Evolutionary conservation across 2,888 invertebrate species (phyloP).

Genomic region (Yponomeuta cagnagella): DNA sequence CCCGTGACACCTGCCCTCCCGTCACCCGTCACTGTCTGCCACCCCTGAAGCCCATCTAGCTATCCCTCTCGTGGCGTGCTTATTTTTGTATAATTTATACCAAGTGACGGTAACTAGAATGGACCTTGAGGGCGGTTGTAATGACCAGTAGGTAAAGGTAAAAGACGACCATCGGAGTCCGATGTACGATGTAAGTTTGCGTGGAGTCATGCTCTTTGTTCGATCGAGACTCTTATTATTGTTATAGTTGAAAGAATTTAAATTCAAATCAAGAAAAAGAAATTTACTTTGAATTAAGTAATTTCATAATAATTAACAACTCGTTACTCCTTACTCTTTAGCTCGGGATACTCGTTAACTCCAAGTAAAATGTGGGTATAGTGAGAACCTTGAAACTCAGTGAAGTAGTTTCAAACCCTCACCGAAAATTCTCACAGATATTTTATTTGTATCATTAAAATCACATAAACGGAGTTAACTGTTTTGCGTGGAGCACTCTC

Average conservation of each 20-base stretch:
- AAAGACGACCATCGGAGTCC: background rate
- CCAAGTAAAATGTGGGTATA: too few species aligned
- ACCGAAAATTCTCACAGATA: constrained; percentile 18
- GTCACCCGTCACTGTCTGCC: constrained; percentile 57
- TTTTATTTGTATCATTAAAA: background rate
- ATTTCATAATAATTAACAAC: too few species aligned
- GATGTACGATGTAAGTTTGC: too few species aligned
- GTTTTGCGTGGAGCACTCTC: background rate
- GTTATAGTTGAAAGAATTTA: too few species aligned
- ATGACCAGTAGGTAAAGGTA: constrained; percentile 48
- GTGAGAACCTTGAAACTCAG: too few species aligned
- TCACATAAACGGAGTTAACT: background rate
- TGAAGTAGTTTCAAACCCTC: too few species aligned
- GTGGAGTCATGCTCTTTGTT: too few species aligned
- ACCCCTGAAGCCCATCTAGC: constrained; percentile 38
- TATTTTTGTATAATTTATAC: constrained; percentile 75
- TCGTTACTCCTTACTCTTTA: too few species aligned
- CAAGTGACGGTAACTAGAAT: constrained; percentile 72
- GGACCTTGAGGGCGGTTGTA: constrained; percentile 63
- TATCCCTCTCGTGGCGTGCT: constrained; percentile 58
- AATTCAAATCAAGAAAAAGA: too few species aligned
- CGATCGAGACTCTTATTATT: too few species aligned
- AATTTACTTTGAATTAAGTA: too few species aligned
- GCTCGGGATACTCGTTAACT: too few species aligned
- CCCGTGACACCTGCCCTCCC: constrained; percentile 72